These are phyloP conservation scores for Phocides pigmalion DNA, from an alignment of 1,140 invertebrate species.

Conservation along the genomic window DNA sequence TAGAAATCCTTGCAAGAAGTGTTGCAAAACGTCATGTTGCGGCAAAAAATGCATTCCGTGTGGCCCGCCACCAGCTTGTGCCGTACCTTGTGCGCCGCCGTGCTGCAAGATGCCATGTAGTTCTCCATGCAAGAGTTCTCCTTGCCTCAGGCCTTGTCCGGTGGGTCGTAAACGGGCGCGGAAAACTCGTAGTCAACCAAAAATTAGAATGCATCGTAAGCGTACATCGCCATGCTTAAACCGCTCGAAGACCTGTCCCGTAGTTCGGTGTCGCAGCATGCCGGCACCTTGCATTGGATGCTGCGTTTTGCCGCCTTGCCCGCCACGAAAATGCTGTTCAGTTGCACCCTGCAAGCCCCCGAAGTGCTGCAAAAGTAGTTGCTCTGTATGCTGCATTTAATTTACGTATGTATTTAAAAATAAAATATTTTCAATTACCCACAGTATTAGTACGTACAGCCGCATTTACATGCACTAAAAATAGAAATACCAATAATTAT, in stretches of 20 bases:
- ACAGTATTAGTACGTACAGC: too few relatives aligned
- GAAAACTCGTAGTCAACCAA: constrained; percentile 54
- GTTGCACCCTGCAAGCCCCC: constrained; percentile 46
- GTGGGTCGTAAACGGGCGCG: constrained; percentile 52
- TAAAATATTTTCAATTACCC: too few relatives aligned
- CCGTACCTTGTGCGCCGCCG: constrained; percentile 31
- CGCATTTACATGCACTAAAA: too few relatives aligned
- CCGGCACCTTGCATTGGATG: constrained; percentile 47
- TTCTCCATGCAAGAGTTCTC: constrained; percentile 54
- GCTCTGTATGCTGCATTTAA: constrained; percentile 34
- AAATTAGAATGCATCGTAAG: constrained; percentile 58
- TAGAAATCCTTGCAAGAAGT: constrained; percentile 20
- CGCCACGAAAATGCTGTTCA: constrained; percentile 53
- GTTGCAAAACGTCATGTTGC: constrained; percentile 22
- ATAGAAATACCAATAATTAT: too few relatives aligned
- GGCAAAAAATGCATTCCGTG: constrained; percentile 27
- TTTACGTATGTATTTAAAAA: not conserved
- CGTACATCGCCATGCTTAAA: constrained; percentile 66
- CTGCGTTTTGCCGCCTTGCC: constrained; percentile 43
- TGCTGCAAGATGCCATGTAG: constrained; percentile 31
- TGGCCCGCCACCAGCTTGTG: constrained; percentile 32
- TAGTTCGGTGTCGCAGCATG: constrained; percentile 59
- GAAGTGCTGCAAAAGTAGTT: constrained; percentile 47
- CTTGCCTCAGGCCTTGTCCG: constrained; percentile 62
- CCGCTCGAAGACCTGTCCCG: constrained; percentile 53